phyloP scores from a whole-genome alignment of 2,888 invertebrate genomes.

The Camptogramma bilineatum region DNA sequence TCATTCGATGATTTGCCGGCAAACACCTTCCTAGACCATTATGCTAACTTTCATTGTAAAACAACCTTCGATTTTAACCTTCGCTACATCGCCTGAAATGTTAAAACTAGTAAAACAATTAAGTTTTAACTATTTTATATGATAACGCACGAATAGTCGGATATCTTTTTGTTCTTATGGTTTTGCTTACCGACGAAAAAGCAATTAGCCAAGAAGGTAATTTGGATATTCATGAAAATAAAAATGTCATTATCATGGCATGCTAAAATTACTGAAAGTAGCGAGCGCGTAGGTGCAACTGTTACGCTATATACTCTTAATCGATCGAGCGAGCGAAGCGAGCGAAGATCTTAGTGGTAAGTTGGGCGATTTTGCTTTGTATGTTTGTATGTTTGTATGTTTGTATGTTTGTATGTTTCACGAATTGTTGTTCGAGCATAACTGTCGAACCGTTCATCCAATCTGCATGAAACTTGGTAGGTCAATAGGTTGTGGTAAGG shows the following conservation, averaged over 20 bases:
- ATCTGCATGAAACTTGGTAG: no score
- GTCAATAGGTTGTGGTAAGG: no score
- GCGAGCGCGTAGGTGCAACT: no score
- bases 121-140: conserved; percentile 23
- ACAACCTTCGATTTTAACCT: conserved; percentile 26
- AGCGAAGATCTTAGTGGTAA: no score
- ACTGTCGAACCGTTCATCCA: no score
- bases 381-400: no score
- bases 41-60: conserved; percentile 15
- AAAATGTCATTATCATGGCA: neutral
- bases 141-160: conserved; percentile 18
- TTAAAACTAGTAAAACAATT: conserved; percentile 29
- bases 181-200: conserved; percentile 1
- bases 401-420: no score
- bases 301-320: no score
- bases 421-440: no score
- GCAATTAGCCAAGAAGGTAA: neutral
- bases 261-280: neutral
- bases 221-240: conserved; percentile 9
- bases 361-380: no score
- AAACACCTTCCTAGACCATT: conserved; percentile 10
- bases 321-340: no score
- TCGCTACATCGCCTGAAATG: conserved; percentile 26
- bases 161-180: conserved; percentile 15
- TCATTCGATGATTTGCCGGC: neutral